Evolutionary conservation across 2,888 invertebrate species (phyloP), one percentile per base, ranked within the genome.

Genomic region (Hydroisotoma schaefferi): DNA sequence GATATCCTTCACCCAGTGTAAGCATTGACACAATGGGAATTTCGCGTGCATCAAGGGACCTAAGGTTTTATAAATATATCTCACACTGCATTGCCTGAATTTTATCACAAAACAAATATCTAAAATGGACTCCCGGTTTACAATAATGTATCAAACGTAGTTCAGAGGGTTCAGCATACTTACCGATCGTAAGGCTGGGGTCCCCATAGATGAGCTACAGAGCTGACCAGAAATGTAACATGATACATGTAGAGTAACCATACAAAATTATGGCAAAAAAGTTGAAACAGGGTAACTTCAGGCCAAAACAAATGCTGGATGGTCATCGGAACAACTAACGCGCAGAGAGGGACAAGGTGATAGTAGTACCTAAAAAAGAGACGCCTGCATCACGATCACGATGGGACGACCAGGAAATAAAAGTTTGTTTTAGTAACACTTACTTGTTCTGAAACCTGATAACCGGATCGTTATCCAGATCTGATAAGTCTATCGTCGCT

Each of bases 361-460:
- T 18, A 49, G 20, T 49, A 27, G 18, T 49, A 49, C 25, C 49
- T 49, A 43, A 6, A 33, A 33, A 15, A 15, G 40, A 40, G 20
- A 40, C 20, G 20, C 5, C 40, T n/a, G n/a, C n/a, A n/a, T n/a
- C n/a, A n/a, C n/a, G n/a, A n/a, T n/a, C n/a, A n/a, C n/a, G n/a
- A n/a, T n/a, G n/a, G n/a, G n/a, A n/a, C n/a, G n/a, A n/a, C n/a
- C n/a, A n/a, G n/a, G n/a, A n/a, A n/a, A n/a, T n/a, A n/a, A n/a
- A n/a, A n/a, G n/a, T n/a, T n/a, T n/a, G n/a, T n/a, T n/a, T n/a
- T n/a, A n/a, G n/a, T 38, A n/a, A 51, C 20, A 29, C 28, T 55
- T 40, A 90, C 87, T 86, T 89, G 77, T 87, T 86, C 78, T 97
- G 95, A 81, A 91, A 91, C 68, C 80, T 79, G 12, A 94, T 81